Evolutionary conservation across 2,113 vertebrate species (phyloP), one percentile per base, ranked within the genome.

Genomic region (Osmerus mordax): DNA sequence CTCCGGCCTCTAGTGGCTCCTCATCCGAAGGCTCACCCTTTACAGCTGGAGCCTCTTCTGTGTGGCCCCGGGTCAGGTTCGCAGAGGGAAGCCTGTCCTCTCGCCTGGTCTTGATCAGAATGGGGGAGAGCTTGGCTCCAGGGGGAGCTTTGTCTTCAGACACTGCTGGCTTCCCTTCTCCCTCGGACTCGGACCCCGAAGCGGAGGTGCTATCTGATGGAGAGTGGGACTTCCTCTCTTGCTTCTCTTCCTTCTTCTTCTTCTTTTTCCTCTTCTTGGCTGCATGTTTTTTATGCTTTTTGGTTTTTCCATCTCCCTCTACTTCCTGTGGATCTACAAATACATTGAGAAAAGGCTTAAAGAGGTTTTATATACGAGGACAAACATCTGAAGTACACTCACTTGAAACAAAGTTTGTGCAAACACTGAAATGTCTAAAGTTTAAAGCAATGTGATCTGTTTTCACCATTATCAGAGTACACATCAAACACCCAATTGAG

Each of bases 201-300:
- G 82, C 89, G 8, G 91, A 91, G 69, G 89, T 91, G 78, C 89
- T 91, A 23, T 85, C 88, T 80, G 93, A 92, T 78, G 86, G 87
- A 63, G 93, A 91, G 56, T 78, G 91, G 28, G 94, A 92, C 82
- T 86, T 90, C 76, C 88, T 91, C 55, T 81, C 89, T 58, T 89
- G 88, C 72, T 91, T 91, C 77, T 91, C 90, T 60, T 92, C 91
- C 64, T 91, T 92, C 76, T 86, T 90, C 70, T 7, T 90, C 72
- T 90, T 92, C 78, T 93, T 94, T 62, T 90, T 93, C 81, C 92
- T 93, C 83, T 92, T 94, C 74, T 92, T 94, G 5, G 83, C 83
- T 36, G 81, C 72, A 65, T 89, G 91, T 69, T 76, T 90, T 87
- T 91, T 93, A 74, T 90, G 85, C 79, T 92, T 94, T 83, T 89